Base-by-base conservation (phyloP, 1,140 invertebrate species). In the Drosophila tani region DNA sequence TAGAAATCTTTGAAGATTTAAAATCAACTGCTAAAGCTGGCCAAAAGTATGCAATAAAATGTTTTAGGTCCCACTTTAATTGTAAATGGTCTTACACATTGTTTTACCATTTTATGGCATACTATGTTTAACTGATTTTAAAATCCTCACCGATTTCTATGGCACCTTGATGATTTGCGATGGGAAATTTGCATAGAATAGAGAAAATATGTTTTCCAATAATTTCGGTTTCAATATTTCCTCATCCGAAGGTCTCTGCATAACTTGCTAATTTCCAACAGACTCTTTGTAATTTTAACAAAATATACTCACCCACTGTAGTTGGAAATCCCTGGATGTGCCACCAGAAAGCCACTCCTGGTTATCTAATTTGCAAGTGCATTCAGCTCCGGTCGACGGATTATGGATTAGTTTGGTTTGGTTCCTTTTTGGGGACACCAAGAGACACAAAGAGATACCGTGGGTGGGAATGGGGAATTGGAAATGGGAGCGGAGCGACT, bases 301-400 rank as follows among this genome's bases (percentile, higher is more conserved):
- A 62, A 32, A n/a, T 29, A 5, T 19, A 47, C 69, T 71, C 53
- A 73, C 69, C 69, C 53, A 51, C 27, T 53, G 24, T 8, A 43
- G 24, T 38, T 7, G 12, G 11, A 38, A 65, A 69, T 35, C 6
- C 38, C 29, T 11, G 21, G 35, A 46, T 14, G 45, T 27, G 29
- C n/a, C 24, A 41, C 50, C 50, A 19, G 50, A 49, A 32, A 57
- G 40, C 51, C 53, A 41, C 45, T 59, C 43, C 38, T 57, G 67
- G 69, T 73, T 73, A 73, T 73, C 69, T 73, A 73, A 73, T 73
- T 73, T 43, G 53, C 67, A 71, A 50, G 57, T 71, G 69, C 69
- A 73, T 71, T 73, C 67, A 68, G 64, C 50, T 70, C 62, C 19
- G 62, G 64, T 35, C 51, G 69, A 19, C 45, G 69, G 69, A 73